Evolutionary conservation across 2,888 invertebrate genomes (phyloP), one percentile per base, ranked within the genome.

Genomic region (Hybos culiciformis): DNA sequence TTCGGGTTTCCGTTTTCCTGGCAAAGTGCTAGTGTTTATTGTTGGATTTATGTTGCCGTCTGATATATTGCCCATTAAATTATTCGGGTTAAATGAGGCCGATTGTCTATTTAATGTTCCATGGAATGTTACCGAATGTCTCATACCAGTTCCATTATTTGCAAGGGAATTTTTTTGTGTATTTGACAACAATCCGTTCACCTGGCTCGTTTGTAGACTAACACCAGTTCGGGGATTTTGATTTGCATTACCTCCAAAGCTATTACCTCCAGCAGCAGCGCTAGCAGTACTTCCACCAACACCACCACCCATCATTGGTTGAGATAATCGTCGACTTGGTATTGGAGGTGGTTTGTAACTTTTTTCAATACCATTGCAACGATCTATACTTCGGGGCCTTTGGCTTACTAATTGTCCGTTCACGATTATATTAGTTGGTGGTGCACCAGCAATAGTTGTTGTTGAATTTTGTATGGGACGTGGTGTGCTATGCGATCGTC

Each of bases 401-500:
- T 60, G 60, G 9, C 43, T 41, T 8, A 47, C 44, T 32, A 44
- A 36, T 43, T 54, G 55, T 4, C 45, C 34, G 37, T 42, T 46
- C 8, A 43, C 45, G 26, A 47, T 43, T 17, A 39, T 46, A 33
- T 42, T 47, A 9, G 43, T 18, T 14, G 42, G 33, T 39, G 46
- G 44, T n/a, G 14, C 19, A 21, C 36, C 36, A 20, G 37, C 32
- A n/a, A 46, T 17, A 51, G 52, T 21, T 48, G 50, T 32, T 37
- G 44, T 37, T 19, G 37, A 33, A 29, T 36, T 44, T 18, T 37
- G 52, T 52, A 55, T 46, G 5, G 58, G 58, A 3, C 66, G 54
- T 1, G 66, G 66, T 4, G 62, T 66, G 47, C 66, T 66, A 26
- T 66, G 66, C 0, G 66, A 66, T 7, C 66, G 56, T 3, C 66